Base-by-base conservation (phyloP, 2,888 invertebrate species). In the Drosophila gaucha region DNA sequence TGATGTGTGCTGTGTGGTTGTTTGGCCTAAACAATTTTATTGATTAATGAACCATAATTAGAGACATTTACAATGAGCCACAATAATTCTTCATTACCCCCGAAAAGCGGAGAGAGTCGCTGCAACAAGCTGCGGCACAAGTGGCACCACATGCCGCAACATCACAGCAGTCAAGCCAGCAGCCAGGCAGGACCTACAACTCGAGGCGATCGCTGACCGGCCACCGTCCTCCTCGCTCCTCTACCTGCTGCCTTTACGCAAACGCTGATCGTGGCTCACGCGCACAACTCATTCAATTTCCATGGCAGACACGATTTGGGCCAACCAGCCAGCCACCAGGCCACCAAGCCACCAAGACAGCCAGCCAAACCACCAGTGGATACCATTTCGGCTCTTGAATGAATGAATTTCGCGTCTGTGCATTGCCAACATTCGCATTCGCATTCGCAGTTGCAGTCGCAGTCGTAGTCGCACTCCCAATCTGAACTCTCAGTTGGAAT, bases 41-140 rank as follows among this genome's bases (percentile, higher is more conserved):
- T 91, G 91, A 91, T 91, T 90, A 91, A 91, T 91, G 91, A 89
- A 86, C 88, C 90, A 90, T 91, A 91, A 91, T 91, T 90, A 91
- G 91, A 91, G 90, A 91, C 89, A 85, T 89, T 90, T 89, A 89
- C 88, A 88, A 82, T 87, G 86, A 79, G 83, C 86, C 74, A 85
- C 86, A 88, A 90, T 91, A 91, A 90, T 91, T 91, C 91, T 91
- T 91, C 86, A 89, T 89, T 88, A 89, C 88, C 52, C 88, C 69
- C 82, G n/a, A 74, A 88, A 89, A 84, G 67, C 73, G 59, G 57
- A 80, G 67, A 64, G 51, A 33, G 22, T 51, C 8, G 41, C 41
- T 20, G 50, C 50, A 38, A 50, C 46, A 20, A 47, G 46, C 26
- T 35, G 24, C 16, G 51, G 5, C 33, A 26, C 47, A 36, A 28